Percentiles rank a stretch among this genome's conserved stretches.
These are phyloP conservation scores for Furnarius figulus DNA, from an alignment of 2,113 vertebrate species.

Conservation along the genomic window DNA sequence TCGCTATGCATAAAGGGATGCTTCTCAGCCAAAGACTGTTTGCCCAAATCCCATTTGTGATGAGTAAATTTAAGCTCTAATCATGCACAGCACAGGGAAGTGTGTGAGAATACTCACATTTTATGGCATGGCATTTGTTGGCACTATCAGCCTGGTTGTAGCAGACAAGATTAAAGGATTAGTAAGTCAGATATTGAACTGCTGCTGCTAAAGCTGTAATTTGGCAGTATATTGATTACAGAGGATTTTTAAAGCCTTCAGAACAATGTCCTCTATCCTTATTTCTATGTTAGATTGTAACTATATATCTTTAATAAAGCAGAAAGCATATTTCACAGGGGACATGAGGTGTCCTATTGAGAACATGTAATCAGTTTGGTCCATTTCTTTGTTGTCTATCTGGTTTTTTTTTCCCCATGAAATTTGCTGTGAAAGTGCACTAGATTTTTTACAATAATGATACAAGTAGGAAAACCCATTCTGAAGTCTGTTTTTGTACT, in stretches of 20 bases:
- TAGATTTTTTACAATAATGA: not conserved
- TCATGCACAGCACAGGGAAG: constrained; percentile 24
- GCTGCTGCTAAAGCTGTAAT: not conserved
- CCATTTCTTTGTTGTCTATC: not conserved
- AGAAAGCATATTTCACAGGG: not conserved
- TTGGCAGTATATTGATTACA: constrained; percentile 38
- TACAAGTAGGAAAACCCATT: not conserved
- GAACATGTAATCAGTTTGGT: not conserved
- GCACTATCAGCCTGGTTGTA: not conserved
- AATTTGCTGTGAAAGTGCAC: not conserved
- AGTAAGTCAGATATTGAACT: constrained; percentile 14
- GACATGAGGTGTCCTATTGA: not conserved
- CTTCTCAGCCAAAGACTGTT: not conserved
- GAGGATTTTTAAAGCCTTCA: not conserved
- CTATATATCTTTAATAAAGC: not conserved
- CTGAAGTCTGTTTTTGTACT: not conserved
- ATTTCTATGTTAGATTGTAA: not conserved
- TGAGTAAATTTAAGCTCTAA: constrained; percentile 30
- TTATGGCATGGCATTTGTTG: constrained; percentile 31
- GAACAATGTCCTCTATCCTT: not conserved
- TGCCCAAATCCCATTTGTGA: not conserved
- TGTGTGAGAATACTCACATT: constrained; percentile 42
- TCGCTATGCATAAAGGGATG: not conserved
- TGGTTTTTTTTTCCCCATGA: not conserved
- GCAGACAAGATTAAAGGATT: constrained; percentile 55